A percentile compares a stretch with the other conserved stretches of the same genome.
Conservation (phyloP, 1,140 invertebrate genomes). For the Drosophila virilis region DNA sequence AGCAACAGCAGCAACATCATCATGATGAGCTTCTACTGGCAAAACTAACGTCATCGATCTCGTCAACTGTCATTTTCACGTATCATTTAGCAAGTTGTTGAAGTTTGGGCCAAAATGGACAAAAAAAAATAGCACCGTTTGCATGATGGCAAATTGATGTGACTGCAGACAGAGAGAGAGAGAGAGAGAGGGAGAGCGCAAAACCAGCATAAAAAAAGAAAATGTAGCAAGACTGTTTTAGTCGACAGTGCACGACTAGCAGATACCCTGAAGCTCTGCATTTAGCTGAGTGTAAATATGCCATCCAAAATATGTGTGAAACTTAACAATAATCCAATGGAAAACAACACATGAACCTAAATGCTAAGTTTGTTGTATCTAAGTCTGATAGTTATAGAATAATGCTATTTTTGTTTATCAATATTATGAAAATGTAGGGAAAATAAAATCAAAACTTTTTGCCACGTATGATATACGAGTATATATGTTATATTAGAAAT, state of each 20-base stretch:
- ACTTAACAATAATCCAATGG: too few relatives aligned
- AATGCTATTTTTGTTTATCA: too few relatives aligned
- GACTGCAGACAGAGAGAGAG: conserved; percentile 43
- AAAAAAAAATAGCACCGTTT: conserved; percentile 47
- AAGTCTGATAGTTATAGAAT: too few relatives aligned
- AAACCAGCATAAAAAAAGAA: conserved; percentile 16
- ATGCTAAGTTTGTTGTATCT: too few relatives aligned
- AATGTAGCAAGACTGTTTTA: conserved; percentile 1
- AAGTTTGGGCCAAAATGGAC: conserved; percentile 50
- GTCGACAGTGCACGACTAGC: too few relatives aligned
- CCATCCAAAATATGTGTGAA: conserved; percentile 8
- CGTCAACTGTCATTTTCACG: conserved; percentile 83
- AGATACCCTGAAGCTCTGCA: too few relatives aligned
- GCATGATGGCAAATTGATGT: conserved; percentile 78
- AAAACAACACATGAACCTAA: too few relatives aligned
- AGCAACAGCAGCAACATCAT: conserved; percentile 39
- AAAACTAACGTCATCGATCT: conserved; percentile 83
- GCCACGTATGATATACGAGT: too few relatives aligned
- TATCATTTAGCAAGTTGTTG: conserved; percentile 82
- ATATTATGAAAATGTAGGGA: too few relatives aligned
- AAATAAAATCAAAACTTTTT: too few relatives aligned
- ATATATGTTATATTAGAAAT: too few relatives aligned
- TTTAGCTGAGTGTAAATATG: too few relatives aligned
- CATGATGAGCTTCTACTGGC: conserved; percentile 38
- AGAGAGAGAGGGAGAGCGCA: conserved; percentile 26